A percentile compares a stretch with the other conserved stretches of the same genome.
phyloP scores from a whole-genome alignment of 2,888 invertebrate genomes.

The Agelastica alni region DNA sequence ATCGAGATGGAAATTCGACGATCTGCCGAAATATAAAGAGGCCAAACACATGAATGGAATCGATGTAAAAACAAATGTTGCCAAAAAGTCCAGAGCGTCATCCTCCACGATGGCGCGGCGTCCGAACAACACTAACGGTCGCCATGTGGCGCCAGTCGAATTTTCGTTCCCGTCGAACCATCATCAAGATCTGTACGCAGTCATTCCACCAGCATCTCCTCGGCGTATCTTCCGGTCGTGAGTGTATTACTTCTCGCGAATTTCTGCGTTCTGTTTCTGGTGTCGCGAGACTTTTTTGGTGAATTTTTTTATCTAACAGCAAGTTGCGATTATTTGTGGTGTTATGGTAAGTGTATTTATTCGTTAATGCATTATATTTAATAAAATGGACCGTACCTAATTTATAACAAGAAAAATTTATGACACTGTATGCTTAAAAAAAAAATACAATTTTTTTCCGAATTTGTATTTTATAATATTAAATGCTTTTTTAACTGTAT shows the following conservation, averaged over 20 bases:
- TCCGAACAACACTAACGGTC: slow-evolving; percentile 30
- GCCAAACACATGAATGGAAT: slow-evolving; percentile 38
- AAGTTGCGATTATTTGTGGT: too few relatives aligned
- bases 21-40: slow-evolving; percentile 24
- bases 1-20: not conserved
- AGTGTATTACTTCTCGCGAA: not conserved
- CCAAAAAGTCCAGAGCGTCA: slow-evolving; percentile 32
- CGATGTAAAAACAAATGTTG: slow-evolving; percentile 40
- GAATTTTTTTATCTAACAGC: too few relatives aligned
- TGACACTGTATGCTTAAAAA: too few relatives aligned
- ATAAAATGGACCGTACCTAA: too few relatives aligned
- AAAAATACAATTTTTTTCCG: too few relatives aligned
- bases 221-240: slow-evolving; percentile 7
- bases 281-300: slow-evolving; percentile 1
- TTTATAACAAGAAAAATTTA: too few relatives aligned
- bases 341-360: too few relatives aligned
- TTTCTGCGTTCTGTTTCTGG: not conserved
- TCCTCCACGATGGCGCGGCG: slow-evolving; percentile 23
- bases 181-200: slow-evolving; percentile 12
- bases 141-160: slow-evolving; percentile 49
- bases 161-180: slow-evolving; percentile 39
- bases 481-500: too few relatives aligned
- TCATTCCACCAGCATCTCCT: slow-evolving; percentile 1
- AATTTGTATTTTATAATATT: too few relatives aligned
- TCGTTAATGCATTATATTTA: too few relatives aligned